Percentiles rank a stretch among this genome's conserved stretches.
phyloP scores from a whole-genome alignment of 2,113 vertebrate genomes.

The Hyaena hyaena region DNA sequence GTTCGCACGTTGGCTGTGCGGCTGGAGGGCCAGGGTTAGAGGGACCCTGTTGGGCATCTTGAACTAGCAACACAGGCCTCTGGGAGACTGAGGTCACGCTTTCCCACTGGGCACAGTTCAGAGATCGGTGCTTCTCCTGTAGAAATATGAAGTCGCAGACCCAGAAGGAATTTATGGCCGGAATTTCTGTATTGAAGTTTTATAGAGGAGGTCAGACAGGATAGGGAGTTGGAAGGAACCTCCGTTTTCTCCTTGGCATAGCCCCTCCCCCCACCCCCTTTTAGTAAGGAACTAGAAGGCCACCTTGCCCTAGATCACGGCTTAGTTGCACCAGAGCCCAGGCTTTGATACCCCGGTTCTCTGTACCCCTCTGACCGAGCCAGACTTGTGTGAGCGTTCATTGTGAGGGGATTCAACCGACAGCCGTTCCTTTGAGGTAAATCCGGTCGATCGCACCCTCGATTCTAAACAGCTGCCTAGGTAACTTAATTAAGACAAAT shows the following conservation, averaged over 20 bases:
- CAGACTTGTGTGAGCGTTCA: neutral
- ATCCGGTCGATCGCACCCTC: neutral
- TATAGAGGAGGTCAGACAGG: neutral
- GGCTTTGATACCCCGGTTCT: neutral
- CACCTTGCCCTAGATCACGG: neutral
- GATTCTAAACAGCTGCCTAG: constrained; percentile 31
- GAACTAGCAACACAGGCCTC: neutral
- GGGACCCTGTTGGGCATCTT: neutral
- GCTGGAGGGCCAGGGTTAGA: neutral
- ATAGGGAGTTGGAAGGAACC: neutral
- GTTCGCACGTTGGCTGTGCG: neutral
- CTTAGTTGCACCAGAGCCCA: neutral
- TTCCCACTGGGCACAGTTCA: neutral
- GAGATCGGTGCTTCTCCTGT: neutral
- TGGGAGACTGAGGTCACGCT: neutral
- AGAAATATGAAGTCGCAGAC: neutral
- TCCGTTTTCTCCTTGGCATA: neutral
- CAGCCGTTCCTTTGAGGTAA: neutral
- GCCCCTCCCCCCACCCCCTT: accelerated
- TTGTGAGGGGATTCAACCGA: neutral
- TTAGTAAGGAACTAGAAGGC: neutral
- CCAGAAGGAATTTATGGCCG: neutral
- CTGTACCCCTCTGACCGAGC: neutral
- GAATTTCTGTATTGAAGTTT: neutral
- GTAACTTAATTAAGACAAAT: constrained; percentile 66